These are phyloP conservation scores for Probosciger aterrimus DNA, from an alignment of 2,113 vertebrate species.

Conservation along the genomic window DNA sequence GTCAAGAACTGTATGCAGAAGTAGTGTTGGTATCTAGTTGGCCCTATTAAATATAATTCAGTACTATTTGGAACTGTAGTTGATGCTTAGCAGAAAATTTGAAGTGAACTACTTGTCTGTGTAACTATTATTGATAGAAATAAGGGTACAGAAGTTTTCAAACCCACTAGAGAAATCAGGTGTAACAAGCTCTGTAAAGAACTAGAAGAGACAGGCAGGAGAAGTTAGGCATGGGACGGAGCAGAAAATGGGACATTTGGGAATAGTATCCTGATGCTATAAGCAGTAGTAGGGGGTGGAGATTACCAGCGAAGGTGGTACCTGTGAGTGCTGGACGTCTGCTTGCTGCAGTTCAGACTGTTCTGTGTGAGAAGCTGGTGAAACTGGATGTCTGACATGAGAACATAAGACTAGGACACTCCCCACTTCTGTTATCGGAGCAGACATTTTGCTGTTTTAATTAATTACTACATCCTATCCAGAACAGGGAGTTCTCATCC, in stretches of 20 bases:
- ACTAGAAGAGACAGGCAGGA: background rate
- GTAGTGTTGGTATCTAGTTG: background rate
- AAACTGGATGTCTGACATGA: background rate
- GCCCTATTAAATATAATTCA: background rate
- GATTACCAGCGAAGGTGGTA: background rate
- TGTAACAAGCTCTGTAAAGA: background rate
- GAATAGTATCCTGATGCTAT: too few species aligned
- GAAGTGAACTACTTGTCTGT: background rate
- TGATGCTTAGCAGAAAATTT: background rate
- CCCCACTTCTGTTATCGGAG: background rate
- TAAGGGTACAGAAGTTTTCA: background rate
- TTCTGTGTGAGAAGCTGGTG: background rate
- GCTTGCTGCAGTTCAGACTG: background rate
- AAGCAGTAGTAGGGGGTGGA: background rate
- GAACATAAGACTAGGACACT: background rate
- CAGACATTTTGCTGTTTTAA: background rate
- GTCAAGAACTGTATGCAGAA: background rate
- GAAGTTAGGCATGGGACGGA: background rate
- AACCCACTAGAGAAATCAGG: background rate
- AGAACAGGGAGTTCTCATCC: background rate
- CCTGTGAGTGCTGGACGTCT: background rate
- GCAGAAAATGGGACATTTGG: background rate
- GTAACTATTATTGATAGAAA: background rate
- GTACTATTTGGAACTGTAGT: background rate
- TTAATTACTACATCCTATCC: background rate